phyloP scores from a whole-genome alignment of 1,140 invertebrate species.

The Magallana ariakensis region DNA sequence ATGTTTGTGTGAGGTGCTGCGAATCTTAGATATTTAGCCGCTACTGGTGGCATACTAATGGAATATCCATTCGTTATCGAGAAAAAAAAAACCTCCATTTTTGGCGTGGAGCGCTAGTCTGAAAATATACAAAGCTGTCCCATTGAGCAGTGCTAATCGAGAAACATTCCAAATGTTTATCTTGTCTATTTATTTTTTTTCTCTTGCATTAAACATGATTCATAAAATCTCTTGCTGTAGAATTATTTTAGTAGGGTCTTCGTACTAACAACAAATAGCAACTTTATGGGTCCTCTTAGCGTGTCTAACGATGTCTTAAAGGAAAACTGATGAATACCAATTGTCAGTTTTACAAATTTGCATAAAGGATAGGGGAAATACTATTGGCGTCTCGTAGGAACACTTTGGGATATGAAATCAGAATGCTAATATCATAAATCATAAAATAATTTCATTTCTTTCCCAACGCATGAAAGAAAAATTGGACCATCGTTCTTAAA shows the following conservation, averaged over 20 bases:
- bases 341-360: constrained; percentile 35
- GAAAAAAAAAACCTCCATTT: background rate
- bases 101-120: background rate
- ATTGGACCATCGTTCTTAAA: background rate
- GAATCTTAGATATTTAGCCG: constrained; percentile 14
- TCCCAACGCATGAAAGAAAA: constrained; percentile 12
- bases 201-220: constrained; percentile 12
- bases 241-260: background rate
- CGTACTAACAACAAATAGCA: background rate
- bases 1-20: constrained; percentile 24
- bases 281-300: constrained; percentile 2
- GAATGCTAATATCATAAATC: background rate
- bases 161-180: constrained; percentile 15
- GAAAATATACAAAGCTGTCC: constrained; percentile 2
- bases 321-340: constrained; percentile 31
- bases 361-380: constrained; percentile 23
- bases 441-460: constrained; percentile 30
- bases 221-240: background rate
- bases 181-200: background rate
- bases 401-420: background rate
- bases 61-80: constrained; percentile 1
- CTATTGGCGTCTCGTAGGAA: background rate
- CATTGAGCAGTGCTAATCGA: constrained; percentile 3
- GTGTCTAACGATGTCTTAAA: constrained; percentile 14
- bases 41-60: background rate